phyloP scores from a whole-genome alignment of 2,113 vertebrate species.

The Macquaria australasica region DNA sequence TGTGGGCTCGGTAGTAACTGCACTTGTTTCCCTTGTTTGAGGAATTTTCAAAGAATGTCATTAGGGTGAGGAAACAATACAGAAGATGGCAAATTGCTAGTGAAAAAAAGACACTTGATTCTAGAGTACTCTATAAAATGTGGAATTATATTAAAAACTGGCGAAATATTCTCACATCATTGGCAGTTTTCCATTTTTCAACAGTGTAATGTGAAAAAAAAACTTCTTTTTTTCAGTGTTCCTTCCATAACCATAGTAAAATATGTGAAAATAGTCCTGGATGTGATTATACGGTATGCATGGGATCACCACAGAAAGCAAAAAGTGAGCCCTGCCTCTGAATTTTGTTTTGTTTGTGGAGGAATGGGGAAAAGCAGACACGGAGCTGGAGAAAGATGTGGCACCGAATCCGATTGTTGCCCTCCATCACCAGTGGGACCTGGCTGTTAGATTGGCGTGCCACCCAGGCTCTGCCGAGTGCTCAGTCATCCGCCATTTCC shows the following conservation, averaged over 20 bases:
- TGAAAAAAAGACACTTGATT: background rate
- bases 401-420: conserved; percentile 47
- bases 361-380: conserved; percentile 43
- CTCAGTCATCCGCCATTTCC: conserved; percentile 65
- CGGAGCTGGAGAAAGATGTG: conserved; percentile 55
- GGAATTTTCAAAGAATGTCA: background rate
- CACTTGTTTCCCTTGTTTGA: background rate
- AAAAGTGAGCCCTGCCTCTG: conserved; percentile 22
- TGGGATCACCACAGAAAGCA: conserved; percentile 20
- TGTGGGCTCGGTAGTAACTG: background rate
- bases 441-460: conserved; percentile 71
- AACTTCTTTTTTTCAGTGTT: background rate
- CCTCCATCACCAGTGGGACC: conserved; percentile 67
- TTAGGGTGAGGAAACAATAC: background rate
- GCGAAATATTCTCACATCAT: background rate
- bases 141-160: background rate
- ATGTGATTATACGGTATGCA: conserved; percentile 49
- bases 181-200: background rate
- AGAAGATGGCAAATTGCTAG: background rate
- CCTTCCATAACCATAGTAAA: background rate
- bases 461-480: conserved; percentile 56
- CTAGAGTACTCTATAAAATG: background rate
- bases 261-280: background rate
- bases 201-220: background rate
- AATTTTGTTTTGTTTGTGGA: conserved; percentile 37